Evolutionary conservation across 2,797 vertebrate genomes (phyloP).

Genomic region (Sphenopsis melanotis): DNA sequence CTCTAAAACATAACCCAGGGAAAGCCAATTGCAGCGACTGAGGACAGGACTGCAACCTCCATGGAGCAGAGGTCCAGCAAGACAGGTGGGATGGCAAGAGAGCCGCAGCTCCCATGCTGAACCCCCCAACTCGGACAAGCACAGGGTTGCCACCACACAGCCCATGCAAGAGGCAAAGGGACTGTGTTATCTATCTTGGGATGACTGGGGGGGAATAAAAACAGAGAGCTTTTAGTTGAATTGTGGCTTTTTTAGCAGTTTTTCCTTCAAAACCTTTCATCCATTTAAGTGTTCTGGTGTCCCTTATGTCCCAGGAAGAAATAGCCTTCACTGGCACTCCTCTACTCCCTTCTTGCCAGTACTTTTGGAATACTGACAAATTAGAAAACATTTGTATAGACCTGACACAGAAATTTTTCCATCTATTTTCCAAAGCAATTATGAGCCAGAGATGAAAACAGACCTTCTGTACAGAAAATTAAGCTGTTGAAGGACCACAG

Average conservation of each 20-base stretch:
- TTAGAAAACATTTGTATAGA: background rate
- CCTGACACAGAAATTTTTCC: background rate
- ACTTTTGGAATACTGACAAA: background rate
- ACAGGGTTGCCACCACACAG: background rate
- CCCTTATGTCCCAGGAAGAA: background rate
- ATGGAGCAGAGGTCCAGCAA: background rate
- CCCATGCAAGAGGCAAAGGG: background rate
- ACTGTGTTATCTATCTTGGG: background rate
- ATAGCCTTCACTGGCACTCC: background rate
- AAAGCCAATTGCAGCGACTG: background rate
- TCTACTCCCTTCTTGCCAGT: background rate
- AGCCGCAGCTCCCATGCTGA: background rate
- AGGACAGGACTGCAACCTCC: background rate
- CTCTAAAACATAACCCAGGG: background rate
- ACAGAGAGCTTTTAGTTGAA: background rate
- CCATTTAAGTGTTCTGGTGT: background rate
- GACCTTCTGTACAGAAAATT: background rate
- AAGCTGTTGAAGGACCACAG: background rate
- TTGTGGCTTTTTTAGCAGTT: background rate
- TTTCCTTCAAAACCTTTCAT: background rate
- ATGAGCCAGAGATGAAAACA: background rate
- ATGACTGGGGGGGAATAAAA: background rate
- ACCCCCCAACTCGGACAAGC: fast-evolving
- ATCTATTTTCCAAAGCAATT: background rate
- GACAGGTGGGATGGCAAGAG: background rate